Evolutionary conservation across 2,797 vertebrate species (phyloP).

Genomic region (Phrynocephalus vlangalii): DNA sequence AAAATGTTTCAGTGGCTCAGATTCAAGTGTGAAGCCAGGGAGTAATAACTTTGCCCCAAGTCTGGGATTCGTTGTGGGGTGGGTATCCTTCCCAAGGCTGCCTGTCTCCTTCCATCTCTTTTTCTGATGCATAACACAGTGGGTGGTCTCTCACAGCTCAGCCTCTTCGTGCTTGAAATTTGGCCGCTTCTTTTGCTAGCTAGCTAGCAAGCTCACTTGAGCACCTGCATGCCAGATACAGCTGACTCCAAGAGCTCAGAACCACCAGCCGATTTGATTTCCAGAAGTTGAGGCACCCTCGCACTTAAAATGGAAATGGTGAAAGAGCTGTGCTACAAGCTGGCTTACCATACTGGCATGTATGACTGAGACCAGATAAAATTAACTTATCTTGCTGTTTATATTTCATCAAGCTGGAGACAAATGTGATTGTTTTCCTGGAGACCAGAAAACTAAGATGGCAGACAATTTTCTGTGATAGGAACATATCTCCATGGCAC

Average conservation of each 20-base stretch:
- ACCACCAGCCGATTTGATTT: background rate
- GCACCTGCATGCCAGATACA: background rate
- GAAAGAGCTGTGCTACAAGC: background rate
- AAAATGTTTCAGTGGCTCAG: background rate
- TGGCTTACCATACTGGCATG: background rate
- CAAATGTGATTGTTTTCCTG: background rate
- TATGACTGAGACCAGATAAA: background rate
- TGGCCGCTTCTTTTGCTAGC: background rate
- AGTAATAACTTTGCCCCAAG: background rate
- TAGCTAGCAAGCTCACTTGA: background rate
- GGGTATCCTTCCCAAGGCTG: background rate
- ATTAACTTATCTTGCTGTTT: background rate
- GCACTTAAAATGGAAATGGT: background rate
- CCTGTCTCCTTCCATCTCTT: constrained; percentile 18
- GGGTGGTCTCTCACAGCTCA: constrained; percentile 26
- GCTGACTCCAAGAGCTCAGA: background rate
- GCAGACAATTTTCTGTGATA: background rate
- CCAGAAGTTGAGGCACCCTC: background rate
- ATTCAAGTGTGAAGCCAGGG: background rate
- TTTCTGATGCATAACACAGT: background rate
- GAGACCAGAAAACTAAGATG: background rate
- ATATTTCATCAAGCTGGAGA: constrained; percentile 2
- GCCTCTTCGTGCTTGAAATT: background rate
- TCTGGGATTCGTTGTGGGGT: constrained; percentile 3
- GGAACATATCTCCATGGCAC: background rate